Evolutionary conservation across 1,140 invertebrate species (phyloP), one percentile per base, ranked within the genome.

Genomic region (Leptinotarsa undecemlineata): DNA sequence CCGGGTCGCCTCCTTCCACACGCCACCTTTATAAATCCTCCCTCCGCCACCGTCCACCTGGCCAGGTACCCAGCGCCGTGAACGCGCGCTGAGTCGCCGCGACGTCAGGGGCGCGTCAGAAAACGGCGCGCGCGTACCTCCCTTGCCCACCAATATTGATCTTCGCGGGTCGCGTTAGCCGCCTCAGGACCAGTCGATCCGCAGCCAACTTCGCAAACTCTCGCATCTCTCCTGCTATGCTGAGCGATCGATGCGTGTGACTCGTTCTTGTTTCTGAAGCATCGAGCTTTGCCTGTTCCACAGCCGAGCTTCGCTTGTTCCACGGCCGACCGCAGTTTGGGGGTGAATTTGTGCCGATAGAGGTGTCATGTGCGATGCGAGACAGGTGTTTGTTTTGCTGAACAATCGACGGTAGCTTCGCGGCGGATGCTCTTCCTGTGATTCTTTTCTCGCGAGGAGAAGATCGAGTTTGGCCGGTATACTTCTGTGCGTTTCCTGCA

Each of bases 181-280:
- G 78, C 72, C 76, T 72, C 78, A 80, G 79, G 79, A 80, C 79
- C 76, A 79, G 78, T 79, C 78, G 77, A 71, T 71, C 74, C 67
- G 62, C 60, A 73, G 75, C 72, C 47, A 20, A 60, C 71, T 48
- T 23, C 15, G 71, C n/a, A 68, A 71, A 63, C 68, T 19, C 66
- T 20, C 23, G 63, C 21, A 66, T 23, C 4, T 68, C 19, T 68
- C 33, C 66, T 42, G 66, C 66, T 47, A 68, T 68, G 66, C 66
- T 11, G 66, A 47, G 33, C 23, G n/a, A 57, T 57, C 51, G 51
- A 57, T 17, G 51, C 51, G 51, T 57, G 51, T 57, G 51, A 57
- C 51, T 57, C 51, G 51, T 57, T 57, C 33, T 33, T 57, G 51
- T n/a, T 57, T 57, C 51, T n/a, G 33, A 33, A 33, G 33, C 33